Conservation (phyloP, 2,797 vertebrate species). For the Staurois parvus region DNA sequence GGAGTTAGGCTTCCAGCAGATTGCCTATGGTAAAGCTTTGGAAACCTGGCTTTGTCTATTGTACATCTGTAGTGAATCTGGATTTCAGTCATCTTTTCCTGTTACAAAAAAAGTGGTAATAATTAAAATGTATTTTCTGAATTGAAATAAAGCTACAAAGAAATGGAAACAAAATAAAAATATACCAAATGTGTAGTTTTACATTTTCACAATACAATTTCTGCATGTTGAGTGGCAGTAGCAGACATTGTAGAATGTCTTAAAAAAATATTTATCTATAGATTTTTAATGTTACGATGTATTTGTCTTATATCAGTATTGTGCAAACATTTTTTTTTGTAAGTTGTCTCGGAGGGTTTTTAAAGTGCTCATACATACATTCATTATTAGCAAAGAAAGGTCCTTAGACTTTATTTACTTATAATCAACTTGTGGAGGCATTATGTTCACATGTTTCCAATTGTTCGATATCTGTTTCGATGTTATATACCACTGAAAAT, state of each 20-base stretch:
- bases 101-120: not conserved
- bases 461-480: no score
- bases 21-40: not conserved
- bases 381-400: no score
- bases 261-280: not conserved
- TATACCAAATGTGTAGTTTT: not conserved
- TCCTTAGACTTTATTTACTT: no score
- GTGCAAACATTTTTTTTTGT: no score
- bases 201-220: not conserved
- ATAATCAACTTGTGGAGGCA: no score
- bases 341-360: no score
- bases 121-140: not conserved
- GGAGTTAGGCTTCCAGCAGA: slow-evolving; percentile 42
- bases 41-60: not conserved
- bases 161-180: not conserved
- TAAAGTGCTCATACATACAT: no score
- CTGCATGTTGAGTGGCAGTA: no score
- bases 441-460: no score
- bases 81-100: slow-evolving; percentile 24
- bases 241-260: not conserved
- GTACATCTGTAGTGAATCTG: slow-evolving; percentile 46
- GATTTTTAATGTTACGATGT: not conserved
- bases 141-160: not conserved
- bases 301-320: no score
- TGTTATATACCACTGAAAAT: no score